Conservation (phyloP, 92 coral and sea anemone genomes). For the Epizoanthus scotinus region DNA sequence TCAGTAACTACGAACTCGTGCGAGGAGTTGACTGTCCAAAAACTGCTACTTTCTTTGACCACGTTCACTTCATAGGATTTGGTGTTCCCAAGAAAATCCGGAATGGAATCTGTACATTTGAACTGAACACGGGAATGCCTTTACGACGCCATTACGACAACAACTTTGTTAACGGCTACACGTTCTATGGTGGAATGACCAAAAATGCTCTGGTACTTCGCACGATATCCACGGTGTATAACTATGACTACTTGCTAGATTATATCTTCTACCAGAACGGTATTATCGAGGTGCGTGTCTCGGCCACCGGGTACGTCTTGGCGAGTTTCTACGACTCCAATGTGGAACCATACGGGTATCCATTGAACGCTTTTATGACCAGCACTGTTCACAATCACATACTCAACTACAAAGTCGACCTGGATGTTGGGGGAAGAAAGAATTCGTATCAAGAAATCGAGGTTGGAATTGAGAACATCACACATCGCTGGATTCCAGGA, state of each 20-base stretch:
- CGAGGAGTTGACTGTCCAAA: constrained; percentile 68
- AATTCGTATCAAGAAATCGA: constrained; percentile 83
- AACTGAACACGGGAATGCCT: constrained; percentile 75
- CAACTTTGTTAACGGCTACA: constrained; percentile 67
- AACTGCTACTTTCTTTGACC: constrained; percentile 67
- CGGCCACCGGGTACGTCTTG: constrained; percentile 75
- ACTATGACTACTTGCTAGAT: constrained; percentile 80
- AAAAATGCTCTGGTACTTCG: constrained; percentile 67
- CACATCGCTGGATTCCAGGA: constrained; percentile 69
- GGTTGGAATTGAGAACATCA: constrained; percentile 71
- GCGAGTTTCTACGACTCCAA: constrained; percentile 56
- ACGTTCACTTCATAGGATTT: constrained; percentile 50
- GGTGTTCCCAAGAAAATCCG: constrained; percentile 48
- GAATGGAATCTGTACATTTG: constrained; percentile 71
- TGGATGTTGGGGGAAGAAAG: constrained; percentile 70
- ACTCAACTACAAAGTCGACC: constrained; percentile 78
- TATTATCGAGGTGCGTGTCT: constrained; percentile 63
- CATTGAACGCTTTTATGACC: constrained; percentile 52
- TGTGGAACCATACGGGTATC: constrained; percentile 55
- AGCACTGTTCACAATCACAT: constrained; percentile 82
- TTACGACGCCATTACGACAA: constrained; percentile 74
- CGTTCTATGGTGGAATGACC: constrained; percentile 78
- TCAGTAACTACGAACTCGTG: constrained; percentile 61
- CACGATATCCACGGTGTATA: constrained; percentile 67
- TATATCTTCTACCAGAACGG: constrained; percentile 77